phyloP scores from a whole-genome alignment of 1,140 invertebrate species.

The Hermetia illucens region DNA sequence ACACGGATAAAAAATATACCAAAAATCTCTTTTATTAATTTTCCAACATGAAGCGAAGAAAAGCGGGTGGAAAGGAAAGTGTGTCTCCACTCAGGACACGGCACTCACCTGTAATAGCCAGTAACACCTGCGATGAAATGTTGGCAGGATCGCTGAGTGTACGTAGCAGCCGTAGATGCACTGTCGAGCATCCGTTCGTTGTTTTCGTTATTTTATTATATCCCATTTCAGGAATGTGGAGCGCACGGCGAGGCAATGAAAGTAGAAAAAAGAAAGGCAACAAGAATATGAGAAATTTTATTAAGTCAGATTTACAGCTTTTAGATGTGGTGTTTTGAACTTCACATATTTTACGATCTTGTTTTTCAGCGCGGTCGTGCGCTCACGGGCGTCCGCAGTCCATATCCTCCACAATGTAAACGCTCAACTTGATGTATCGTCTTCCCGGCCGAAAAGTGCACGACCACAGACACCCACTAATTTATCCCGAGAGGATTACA shows the following conservation, averaged over 20 bases:
- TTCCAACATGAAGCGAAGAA: no score
- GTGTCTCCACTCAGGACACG: background rate
- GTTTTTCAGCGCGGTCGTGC: no score
- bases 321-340: conserved; percentile 2
- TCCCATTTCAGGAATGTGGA: background rate
- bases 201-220: no score
- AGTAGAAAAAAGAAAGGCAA: background rate
- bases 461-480: no score
- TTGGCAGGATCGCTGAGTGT: conserved; percentile 93
- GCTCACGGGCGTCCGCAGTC: no score
- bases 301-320: conserved; percentile 3
- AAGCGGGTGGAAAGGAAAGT: no score
- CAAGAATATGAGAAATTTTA: conserved; percentile 1
- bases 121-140: conserved; percentile 94
- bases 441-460: no score
- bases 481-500: no score
- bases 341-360: conserved; percentile 2
- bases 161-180: conserved; percentile 98
- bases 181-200: conserved; percentile 44
- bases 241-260: background rate
- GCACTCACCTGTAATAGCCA: conserved; percentile 77
- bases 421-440: no score
- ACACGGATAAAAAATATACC: no score
- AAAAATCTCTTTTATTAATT: conserved; percentile 6
- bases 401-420: no score